phyloP scores from a whole-genome alignment of 1,140 invertebrate species.

The Dinoponera quadriceps region DNA sequence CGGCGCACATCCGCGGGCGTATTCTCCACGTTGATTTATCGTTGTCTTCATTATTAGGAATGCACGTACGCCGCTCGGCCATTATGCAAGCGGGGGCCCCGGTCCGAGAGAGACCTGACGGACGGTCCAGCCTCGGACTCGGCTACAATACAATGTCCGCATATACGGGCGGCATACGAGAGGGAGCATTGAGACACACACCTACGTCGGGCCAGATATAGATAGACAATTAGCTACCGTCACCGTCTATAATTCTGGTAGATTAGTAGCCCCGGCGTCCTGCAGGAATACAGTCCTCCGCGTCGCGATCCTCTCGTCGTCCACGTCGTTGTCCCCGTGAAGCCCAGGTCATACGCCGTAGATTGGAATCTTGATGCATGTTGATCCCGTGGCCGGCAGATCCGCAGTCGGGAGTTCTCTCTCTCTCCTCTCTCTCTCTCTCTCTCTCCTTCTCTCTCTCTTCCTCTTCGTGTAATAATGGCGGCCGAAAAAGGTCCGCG shows the following conservation, averaged over 20 bases:
- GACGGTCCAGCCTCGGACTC: conserved; percentile 72
- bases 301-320: conserved; percentile 61
- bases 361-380: conserved; percentile 69
- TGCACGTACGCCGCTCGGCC: conserved; percentile 82
- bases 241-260: conserved; percentile 80
- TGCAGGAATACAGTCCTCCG: conserved; percentile 73
- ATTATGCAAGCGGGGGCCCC: conserved; percentile 81
- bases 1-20: conserved; percentile 85
- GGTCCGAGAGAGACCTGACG: conserved; percentile 70
- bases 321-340: conserved; percentile 66
- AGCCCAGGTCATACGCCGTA: conserved; percentile 62
- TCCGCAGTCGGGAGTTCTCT: conserved; percentile 7
- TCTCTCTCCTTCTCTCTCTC: neutral
- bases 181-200: conserved; percentile 84
- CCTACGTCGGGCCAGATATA: conserved; percentile 82
- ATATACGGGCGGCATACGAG: conserved; percentile 77
- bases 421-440: neutral
- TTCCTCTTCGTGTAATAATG: neutral
- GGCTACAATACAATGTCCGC: conserved; percentile 81
- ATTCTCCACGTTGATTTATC: conserved; percentile 86
- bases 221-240: conserved; percentile 85
- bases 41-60: conserved; percentile 86
- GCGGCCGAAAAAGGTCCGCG: neutral
- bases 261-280: conserved; percentile 77
- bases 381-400: conserved; percentile 23